Percentiles rank a stretch among this genome's conserved stretches.
phyloP scores from a whole-genome alignment of 2,797 vertebrate genomes.

The Arremon aurantiirostris region DNA sequence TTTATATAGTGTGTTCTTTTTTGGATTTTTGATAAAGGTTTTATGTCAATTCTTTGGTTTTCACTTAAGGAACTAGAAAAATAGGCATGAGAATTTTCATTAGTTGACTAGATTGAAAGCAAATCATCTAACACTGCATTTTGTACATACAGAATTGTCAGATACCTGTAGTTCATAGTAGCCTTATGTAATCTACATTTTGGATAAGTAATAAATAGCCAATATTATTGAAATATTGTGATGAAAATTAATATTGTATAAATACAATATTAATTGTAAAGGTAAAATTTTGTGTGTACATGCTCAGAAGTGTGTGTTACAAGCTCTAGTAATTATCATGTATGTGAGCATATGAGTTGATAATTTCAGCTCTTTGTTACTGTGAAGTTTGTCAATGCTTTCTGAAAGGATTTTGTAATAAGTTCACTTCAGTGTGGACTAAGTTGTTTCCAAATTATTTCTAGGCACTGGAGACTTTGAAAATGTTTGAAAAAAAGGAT shows the following conservation, averaged over 20 bases:
- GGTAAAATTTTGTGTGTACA: background rate
- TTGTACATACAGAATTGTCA: background rate
- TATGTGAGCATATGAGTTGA: background rate
- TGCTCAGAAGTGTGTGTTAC: background rate
- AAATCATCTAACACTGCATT: background rate
- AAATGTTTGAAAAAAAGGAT: constrained; percentile 97
- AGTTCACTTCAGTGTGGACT: background rate
- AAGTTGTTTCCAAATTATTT: constrained; percentile 53
- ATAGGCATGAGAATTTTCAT: background rate
- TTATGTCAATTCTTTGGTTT: background rate
- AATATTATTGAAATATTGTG: background rate
- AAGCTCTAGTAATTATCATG: background rate
- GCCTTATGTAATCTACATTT: background rate
- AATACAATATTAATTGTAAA: background rate
- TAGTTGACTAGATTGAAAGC: background rate
- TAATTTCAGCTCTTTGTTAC: background rate
- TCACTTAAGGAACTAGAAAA: background rate
- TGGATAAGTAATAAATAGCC: background rate
- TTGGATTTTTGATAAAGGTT: background rate
- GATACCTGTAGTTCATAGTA: background rate
- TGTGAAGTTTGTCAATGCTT: background rate
- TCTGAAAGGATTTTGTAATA: background rate
- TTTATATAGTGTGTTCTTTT: background rate
- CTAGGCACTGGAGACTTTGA: constrained; percentile 93
- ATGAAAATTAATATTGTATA: background rate